Evolutionary conservation across 1,140 invertebrate species (phyloP), one percentile per base, ranked within the genome.

Genomic region (Drosophila persimilis): DNA sequence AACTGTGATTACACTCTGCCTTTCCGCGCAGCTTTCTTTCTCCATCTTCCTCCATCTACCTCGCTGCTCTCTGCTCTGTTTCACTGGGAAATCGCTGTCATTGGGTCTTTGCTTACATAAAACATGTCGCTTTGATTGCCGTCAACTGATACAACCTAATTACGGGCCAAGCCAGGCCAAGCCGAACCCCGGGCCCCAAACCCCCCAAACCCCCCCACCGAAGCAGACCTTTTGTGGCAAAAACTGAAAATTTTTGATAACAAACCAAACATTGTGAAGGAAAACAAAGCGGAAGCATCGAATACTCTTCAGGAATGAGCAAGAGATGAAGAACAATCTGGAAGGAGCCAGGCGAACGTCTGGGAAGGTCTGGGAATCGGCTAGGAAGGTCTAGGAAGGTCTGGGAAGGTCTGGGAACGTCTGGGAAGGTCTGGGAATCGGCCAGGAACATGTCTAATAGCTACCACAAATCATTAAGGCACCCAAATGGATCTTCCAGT

Each of bases 111-210:
- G 61, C 75, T 78, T 78, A 73, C 69, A 78, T 78, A 78, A 78
- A 78, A 45, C 54, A 62, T 81, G 55, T 77, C 22, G 65, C 62
- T 67, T 39, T 81, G 81, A 80, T 85, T 81, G 74, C 74, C 58
- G 77, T 78, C 88, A 88, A 74, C 65, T 88, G 77, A 88, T 88
- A 84, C 80, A 84, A 83, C 80, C 79, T 85, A 84, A 84, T 84
- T 84, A 85, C 73, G 52, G 39, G 47, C n/a, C n/a, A n/a, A n/a
- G 29, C 43, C 58, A 50, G 47, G 45, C 43, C 44, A 72, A 58
- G 50, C 59, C 66, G 35, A 69, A 69, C 66, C 51, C 64, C 35
- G 2, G 9, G 31, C 20, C 20, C 20, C 1, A 15, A 43, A 69
- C 43, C 45, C 51, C 15, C 15, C 15, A 0, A 0, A 15, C 15